A percentile compares a stretch with the other conserved stretches of the same genome.
Evolutionary conservation across 2,888 invertebrate genomes (phyloP).

Genomic region (Andrena hattorfiana): DNA sequence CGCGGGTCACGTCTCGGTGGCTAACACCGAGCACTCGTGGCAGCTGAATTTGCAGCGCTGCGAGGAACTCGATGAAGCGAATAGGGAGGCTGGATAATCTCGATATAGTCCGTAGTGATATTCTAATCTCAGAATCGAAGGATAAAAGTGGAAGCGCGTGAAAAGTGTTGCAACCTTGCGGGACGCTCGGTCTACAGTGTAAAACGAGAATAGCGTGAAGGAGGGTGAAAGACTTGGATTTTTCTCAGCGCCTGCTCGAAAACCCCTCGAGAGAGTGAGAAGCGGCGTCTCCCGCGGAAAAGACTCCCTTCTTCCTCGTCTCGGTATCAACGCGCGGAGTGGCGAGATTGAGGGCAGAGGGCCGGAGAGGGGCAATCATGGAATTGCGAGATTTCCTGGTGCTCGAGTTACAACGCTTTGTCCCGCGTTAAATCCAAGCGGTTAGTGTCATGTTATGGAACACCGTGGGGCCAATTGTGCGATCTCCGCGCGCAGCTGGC

Average conservation of each 20-base stretch:
- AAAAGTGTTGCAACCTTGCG: neutral
- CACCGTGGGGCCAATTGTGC: slow-evolving; percentile 59
- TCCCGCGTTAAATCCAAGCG: slow-evolving; percentile 77
- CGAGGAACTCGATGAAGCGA: too few relatives aligned
- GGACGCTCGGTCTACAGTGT: neutral
- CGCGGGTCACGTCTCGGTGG: too few relatives aligned
- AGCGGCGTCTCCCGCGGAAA: neutral
- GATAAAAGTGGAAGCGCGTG: neutral
- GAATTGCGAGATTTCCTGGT: slow-evolving; percentile 77
- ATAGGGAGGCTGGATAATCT: too few relatives aligned
- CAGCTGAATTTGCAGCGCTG: too few relatives aligned
- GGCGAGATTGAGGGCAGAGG: slow-evolving; percentile 21
- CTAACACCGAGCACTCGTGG: too few relatives aligned
- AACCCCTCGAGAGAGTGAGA: slow-evolving; percentile 11
- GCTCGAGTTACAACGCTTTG: slow-evolving; percentile 80
- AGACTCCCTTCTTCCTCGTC: neutral
- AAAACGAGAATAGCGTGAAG: neutral
- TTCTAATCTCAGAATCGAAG: neutral
- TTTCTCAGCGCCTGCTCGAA: slow-evolving; percentile 43
- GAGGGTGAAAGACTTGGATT: slow-evolving; percentile 52
- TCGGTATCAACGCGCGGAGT: slow-evolving; percentile 10
- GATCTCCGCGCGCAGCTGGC: slow-evolving; percentile 55
- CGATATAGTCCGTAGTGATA: neutral
- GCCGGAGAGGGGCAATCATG: slow-evolving; percentile 35
- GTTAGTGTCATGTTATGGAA: slow-evolving; percentile 78